Evolutionary conservation across 2,113 vertebrate genomes (phyloP).

Genomic region (Amphiprion percula): DNA sequence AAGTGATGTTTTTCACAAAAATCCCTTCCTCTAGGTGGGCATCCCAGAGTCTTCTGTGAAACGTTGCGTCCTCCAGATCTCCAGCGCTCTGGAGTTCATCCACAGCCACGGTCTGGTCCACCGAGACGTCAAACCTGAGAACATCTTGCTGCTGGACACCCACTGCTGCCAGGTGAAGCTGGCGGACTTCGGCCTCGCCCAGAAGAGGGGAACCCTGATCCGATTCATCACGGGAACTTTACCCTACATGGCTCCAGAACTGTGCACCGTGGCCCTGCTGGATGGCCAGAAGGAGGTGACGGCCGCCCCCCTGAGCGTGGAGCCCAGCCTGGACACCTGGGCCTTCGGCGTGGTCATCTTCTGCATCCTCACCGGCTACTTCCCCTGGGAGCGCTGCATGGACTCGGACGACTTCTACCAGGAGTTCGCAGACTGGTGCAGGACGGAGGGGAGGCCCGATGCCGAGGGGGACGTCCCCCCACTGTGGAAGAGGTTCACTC

Average conservation of each 20-base stretch:
- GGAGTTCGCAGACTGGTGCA: constrained; percentile 90
- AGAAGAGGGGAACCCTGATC: constrained; percentile 91
- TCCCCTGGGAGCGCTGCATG: constrained; percentile 93
- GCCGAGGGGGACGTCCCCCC: constrained; percentile 83
- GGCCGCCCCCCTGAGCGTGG: constrained; percentile 87
- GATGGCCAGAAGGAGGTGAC: constrained; percentile 77
- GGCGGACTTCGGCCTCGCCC: constrained; percentile 93
- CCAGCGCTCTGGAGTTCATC: constrained; percentile 92
- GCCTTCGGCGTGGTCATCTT: constrained; percentile 94
- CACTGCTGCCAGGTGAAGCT: constrained; percentile 90
- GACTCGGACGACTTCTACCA: constrained; percentile 90
- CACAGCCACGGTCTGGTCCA: constrained; percentile 92
- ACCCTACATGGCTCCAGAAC: constrained; percentile 93
- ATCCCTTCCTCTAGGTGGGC: constrained; percentile 84
- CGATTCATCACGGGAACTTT: constrained; percentile 89
- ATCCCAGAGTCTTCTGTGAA: constrained; percentile 88
- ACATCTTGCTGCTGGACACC: constrained; percentile 90
- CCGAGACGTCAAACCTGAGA: constrained; percentile 94
- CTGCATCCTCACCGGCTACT: constrained; percentile 94
- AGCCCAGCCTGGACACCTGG: constrained; percentile 92
- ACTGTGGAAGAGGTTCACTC: constrained; percentile 89
- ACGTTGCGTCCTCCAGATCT: constrained; percentile 89
- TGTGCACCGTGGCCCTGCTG: constrained; percentile 80
- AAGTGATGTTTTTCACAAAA: no score
- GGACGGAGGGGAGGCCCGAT: constrained; percentile 64